Base-by-base conservation (phyloP, 2,888 invertebrate species). In the Drosophila mimica region DNA sequence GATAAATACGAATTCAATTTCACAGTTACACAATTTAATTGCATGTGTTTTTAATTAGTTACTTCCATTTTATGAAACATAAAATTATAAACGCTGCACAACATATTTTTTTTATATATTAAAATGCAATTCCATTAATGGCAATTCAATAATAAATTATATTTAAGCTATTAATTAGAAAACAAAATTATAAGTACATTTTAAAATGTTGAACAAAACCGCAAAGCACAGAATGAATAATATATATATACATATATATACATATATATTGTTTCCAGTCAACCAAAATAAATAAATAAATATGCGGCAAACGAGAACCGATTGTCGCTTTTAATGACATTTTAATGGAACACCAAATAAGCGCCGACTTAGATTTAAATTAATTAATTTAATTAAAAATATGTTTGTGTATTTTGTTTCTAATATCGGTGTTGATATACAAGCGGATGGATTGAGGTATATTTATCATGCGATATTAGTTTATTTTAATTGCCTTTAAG, bases 311-410 rank as follows among this genome's bases (percentile, higher is more conserved):
- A 67, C 61, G 40, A 51, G 67, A 65, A 67, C 31, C 60, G 70
- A 70, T 70, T 81, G 69, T 74, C 74, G 79, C 62, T 73, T 72
- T 84, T 89, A 89, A 84, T 82, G 88, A 79, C 90, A 88, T 84
- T 84, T 84, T 84, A 84, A 84, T 84, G 88, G 82, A 85, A 79
- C 67, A 76, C 82, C 76, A 84, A 89, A 84, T 81, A 74, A 63
- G 74, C 76, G 57, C 58, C 76, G 72, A 76, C 76, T 84, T 81
- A 61, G 76, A 51, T 70, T 61, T 48, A 64, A 83, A 83, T 88
- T 82, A 84, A 84, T 76, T 69, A 70, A 89, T 70, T 84, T 70
- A 84, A 89, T 88, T 84, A 71, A 81, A 82, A 68, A 76, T 67
- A 51, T 68, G 38, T 36, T 31, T 58, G 54, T 57, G 36, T 63